Conservation (phyloP, 1,140 invertebrate species). For the Eupeodes corollae region DNA sequence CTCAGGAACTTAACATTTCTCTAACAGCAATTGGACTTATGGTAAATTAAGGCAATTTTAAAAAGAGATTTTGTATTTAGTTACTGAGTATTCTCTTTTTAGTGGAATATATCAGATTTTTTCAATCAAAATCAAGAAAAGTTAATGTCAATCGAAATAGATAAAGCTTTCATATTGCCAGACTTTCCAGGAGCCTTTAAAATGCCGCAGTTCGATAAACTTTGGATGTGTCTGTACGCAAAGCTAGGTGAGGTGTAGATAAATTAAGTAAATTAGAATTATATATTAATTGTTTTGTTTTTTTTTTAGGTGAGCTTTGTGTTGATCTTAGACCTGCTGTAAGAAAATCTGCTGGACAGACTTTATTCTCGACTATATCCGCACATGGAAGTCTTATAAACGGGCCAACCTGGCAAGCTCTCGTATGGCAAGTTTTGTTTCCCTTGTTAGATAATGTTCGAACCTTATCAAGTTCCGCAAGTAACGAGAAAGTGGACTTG, state of each 20-base stretch:
- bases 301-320: constrained; percentile 67
- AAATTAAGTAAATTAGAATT: constrained; percentile 33
- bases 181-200: constrained; percentile 73
- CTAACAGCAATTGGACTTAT: constrained; percentile 94
- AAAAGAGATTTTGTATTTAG: not conserved
- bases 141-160: constrained; percentile 57
- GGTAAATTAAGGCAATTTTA: constrained; percentile 43
- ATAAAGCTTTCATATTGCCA: constrained; percentile 61
- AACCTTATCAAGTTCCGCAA: constrained; percentile 80
- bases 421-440: constrained; percentile 88
- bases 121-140: constrained; percentile 91
- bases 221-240: constrained; percentile 93
- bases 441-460: constrained; percentile 88
- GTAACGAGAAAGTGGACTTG: constrained; percentile 84
- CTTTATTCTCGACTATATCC: constrained; percentile 92
- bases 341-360: constrained; percentile 96
- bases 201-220: constrained; percentile 80
- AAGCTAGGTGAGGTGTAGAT: constrained; percentile 45
- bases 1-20: constrained; percentile 94
- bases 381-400: constrained; percentile 85
- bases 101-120: constrained; percentile 98
- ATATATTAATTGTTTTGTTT: no score
- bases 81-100: constrained; percentile 15
- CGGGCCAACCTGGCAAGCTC: constrained; percentile 78
- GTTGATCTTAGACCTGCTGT: constrained; percentile 91